Evolutionary conservation across 92 coral and sea anemone species (phyloP), one percentile per base, ranked within the genome.

Genomic region (Epizoanthus ramosus): DNA sequence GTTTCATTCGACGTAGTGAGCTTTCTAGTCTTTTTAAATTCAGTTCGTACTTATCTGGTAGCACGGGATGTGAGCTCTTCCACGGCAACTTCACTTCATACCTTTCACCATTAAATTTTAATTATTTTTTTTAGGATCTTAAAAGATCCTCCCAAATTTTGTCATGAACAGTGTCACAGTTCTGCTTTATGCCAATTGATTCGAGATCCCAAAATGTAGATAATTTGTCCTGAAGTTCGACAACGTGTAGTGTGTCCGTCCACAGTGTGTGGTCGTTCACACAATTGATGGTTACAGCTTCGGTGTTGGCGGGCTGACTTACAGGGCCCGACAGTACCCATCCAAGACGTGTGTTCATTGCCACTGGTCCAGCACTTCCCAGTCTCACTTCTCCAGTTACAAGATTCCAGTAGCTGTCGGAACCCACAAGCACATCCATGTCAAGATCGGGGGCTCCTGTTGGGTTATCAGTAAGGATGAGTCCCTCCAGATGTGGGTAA

Each of bases 381-480:
- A 73, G 53, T 81, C 67, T 75, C 57, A 73, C 79, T 28, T 74
- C 81, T 21, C 85, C 88, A 35, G 25, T 53, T 9, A 57, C 58
- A 9, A 79, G 4, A 16, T 56, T 28, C 80, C 80, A 81, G 58
- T 21, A 63, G 28, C 31, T 9, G 56, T 81, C 92, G n/a, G 92
- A 33, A 3, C 92, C 83, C 15, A 79, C 25, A 53, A 88, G 85
- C 5, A 88, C 47, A 59, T 88, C 57, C 14, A 88, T 70, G 8
- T 84, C 83, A 5, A 75, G 83, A 9, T 72, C 71, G 3, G 45
- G 23, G n/a, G 60, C 43, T 16, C 4, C 83, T 60, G 35, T 59
- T 8, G 58, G 52, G 52, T 18, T 6, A 21, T 79, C 91, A 22
- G 83, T 64, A 39, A 79, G 67, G n/a, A 39, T 63, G 33, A 88